Conservation (phyloP, 2,888 invertebrate genomes). For the Amitus sp. region DNA sequence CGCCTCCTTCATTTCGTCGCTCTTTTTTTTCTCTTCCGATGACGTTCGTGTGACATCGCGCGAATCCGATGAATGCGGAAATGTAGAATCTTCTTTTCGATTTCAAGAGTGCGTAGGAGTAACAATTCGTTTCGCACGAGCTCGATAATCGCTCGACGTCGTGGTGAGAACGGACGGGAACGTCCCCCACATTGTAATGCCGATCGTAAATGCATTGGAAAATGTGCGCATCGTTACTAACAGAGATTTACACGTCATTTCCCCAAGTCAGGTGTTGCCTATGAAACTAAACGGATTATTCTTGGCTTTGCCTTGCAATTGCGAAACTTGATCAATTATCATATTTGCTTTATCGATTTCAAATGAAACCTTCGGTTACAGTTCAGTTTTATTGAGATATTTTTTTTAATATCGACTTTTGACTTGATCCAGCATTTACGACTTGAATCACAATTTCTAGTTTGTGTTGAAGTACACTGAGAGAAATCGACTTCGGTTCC, state of each 20-base stretch:
- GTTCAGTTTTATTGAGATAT: too few relatives aligned
- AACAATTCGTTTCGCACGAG: slow-evolving; percentile 15
- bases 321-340: not conserved
- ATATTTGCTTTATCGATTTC: too few relatives aligned
- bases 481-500: too few relatives aligned
- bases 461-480: too few relatives aligned
- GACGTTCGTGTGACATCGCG: slow-evolving; percentile 13
- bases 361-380: too few relatives aligned
- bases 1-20: slow-evolving; percentile 19
- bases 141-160: slow-evolving; percentile 19
- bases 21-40: slow-evolving; percentile 3
- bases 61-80: slow-evolving; percentile 20
- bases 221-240: not conserved
- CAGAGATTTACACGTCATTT: not conserved
- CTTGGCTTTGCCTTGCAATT: too few relatives aligned
- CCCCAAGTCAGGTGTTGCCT: not conserved
- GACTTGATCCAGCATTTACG: not conserved
- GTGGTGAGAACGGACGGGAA: slow-evolving; percentile 12
- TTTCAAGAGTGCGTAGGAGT: slow-evolving; percentile 17
- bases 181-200: not conserved
- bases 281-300: too few relatives aligned
- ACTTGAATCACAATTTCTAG: too few relatives aligned
- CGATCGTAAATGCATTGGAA: not conserved
- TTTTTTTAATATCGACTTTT: too few relatives aligned
- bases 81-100: slow-evolving; percentile 10